Evolutionary conservation across 2,888 invertebrate species (phyloP).

Genomic region (Zygaena filipendulae): DNA sequence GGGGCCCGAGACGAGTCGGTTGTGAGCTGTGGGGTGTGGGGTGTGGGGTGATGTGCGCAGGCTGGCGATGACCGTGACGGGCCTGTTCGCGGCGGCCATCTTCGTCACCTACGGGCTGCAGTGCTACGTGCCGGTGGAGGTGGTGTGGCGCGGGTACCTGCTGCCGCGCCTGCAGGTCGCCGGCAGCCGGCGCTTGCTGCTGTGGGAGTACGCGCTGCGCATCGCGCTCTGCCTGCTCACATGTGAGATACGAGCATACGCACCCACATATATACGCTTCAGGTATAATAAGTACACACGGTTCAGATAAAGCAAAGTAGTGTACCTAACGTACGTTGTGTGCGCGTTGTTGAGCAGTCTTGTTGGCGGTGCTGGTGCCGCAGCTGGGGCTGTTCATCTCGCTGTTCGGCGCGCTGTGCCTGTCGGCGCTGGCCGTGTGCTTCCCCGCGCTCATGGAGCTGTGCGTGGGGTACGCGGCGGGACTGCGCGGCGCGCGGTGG

Average conservation of each 20-base stretch:
- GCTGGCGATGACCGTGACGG: constrained; percentile 74
- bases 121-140: constrained; percentile 95
- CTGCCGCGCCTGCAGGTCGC: constrained; percentile 42
- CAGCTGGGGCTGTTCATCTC: constrained; percentile 84
- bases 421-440: constrained; percentile 87
- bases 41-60: constrained; percentile 47
- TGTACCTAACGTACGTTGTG: not conserved
- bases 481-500: constrained; percentile 42
- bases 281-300: not conserved
- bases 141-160: constrained; percentile 84
- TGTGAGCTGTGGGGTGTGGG: too few relatives aligned
- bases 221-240: constrained; percentile 82
- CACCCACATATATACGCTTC: not conserved
- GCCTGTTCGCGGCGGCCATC: constrained; percentile 81
- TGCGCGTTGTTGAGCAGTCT: too few relatives aligned
- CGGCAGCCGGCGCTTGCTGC: constrained; percentile 35
- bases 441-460: constrained; percentile 78
- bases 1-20: too few relatives aligned
- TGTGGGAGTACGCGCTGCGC: constrained; percentile 81
- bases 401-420: constrained; percentile 86
- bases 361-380: constrained; percentile 81
- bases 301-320: too few relatives aligned
- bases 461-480: constrained; percentile 67
- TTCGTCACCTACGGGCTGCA: constrained; percentile 94
- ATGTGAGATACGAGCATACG: constrained; percentile 79